Evolutionary conservation across 2,888 invertebrate species (phyloP).

Genomic region (Metallyticus violacea): DNA sequence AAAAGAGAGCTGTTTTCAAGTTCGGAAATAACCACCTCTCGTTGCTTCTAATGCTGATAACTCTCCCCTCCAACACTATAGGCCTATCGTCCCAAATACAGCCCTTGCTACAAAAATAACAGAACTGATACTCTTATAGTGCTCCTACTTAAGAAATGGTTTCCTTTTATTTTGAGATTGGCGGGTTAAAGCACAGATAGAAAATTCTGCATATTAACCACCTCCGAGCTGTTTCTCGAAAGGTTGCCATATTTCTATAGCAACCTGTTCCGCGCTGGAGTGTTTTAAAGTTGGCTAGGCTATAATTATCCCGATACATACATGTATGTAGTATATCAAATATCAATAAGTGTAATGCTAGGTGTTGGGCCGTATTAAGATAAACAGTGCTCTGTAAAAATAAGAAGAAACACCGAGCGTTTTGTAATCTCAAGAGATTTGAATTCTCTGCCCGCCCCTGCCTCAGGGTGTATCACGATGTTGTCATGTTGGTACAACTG

Average conservation of each 20-base stretch:
- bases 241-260: not conserved
- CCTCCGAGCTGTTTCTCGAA: not conserved
- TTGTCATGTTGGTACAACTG: not conserved
- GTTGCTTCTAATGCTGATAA: no score
- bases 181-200: no score
- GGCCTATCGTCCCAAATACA: no score
- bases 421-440: constrained; percentile 18
- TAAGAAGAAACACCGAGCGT: not conserved
- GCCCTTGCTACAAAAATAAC: no score
- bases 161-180: no score
- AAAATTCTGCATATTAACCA: no score
- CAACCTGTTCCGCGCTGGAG: not conserved
- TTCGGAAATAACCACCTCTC: no score
- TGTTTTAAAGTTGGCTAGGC: no score
- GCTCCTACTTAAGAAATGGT: no score
- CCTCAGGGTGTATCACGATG: not conserved
- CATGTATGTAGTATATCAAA: constrained; percentile 5
- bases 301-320: not conserved
- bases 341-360: constrained; percentile 15
- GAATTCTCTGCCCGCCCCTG: not conserved
- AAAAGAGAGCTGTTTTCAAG: no score
- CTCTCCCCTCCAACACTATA: no score
- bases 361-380: constrained; percentile 5
- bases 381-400: not conserved
- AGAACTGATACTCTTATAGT: no score